Evolutionary conservation across 2,113 vertebrate genomes (phyloP), one percentile per base, ranked within the genome.

Genomic region (Coturnix japonica): DNA sequence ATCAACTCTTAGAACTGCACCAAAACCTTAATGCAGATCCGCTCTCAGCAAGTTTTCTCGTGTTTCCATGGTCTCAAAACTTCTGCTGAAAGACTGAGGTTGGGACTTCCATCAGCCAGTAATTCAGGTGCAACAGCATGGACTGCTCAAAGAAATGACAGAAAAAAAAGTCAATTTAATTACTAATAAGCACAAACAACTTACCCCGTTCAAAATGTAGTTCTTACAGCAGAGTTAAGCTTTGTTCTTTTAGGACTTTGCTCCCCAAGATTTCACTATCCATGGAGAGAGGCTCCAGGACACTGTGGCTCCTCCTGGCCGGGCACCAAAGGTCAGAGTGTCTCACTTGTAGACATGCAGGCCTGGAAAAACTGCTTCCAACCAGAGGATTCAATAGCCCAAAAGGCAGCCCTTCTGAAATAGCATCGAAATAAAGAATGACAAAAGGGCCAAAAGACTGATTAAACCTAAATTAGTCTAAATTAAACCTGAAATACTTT

Each of bases 341-440:
- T 89, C 67, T 91, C 3, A 0, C n/a, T 91, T 66, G 85, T 41
- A 19, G 51, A 89, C 81, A 78, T 73, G 61, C 1, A 3, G 61
- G 60, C 60, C 56, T 93, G 76, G 72, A 94, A 91, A 88, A 93
- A 77, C 72, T 86, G 56, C 30, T 90, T 88, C 92, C 69, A 92
- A 43, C 5, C 22, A 88, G 77, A 89, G 43, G n/a, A 90, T 67
- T 71, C 67, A 92, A 31, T 14, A 81, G 61, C 67, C 57, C 88
- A 70, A 53, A 81, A 91, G n/a, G 70, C 63, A 93, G 69, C 35
- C 73, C 61, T 86, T 94, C 84, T 53, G 84, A 74, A 89, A 90
- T 7, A 75, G 74, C 78, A 57, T 90, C 83, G 73, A 96, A 94
- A 93, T 88, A 81, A 83, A 83, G 90, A 83, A 89, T 67, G 73